Conservation (phyloP, 2,797 vertebrate genomes). For the Gymnocypris eckloni region DNA sequence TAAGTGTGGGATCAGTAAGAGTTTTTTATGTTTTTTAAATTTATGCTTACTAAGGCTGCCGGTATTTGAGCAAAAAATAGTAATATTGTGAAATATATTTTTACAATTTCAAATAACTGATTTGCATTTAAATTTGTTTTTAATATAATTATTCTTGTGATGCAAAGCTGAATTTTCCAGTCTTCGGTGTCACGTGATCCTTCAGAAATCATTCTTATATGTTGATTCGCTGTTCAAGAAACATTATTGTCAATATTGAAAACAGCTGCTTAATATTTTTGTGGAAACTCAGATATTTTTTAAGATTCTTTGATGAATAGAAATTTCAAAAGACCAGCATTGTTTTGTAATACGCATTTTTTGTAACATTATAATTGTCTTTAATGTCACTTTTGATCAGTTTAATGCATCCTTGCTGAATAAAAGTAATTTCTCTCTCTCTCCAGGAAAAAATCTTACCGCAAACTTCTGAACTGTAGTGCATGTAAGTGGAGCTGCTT, state of each 20-base stretch:
- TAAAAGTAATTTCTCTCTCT: neutral
- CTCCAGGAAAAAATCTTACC: neutral
- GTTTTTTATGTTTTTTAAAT: neutral
- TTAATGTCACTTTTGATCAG: neutral
- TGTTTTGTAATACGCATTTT: neutral
- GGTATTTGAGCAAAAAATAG: neutral
- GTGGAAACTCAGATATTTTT: neutral
- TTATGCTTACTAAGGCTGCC: neutral
- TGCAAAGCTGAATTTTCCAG: neutral
- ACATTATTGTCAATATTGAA: neutral
- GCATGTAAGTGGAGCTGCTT: conserved; percentile 24
- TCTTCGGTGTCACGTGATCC: neutral
- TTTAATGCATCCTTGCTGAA: neutral
- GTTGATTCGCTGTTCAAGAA: neutral
- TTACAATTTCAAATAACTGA: neutral
- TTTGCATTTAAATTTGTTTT: neutral
- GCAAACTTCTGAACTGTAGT: neutral
- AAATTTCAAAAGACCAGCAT: neutral
- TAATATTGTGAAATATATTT: neutral
- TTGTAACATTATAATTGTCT: neutral
- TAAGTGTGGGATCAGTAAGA: neutral
- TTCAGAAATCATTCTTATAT: neutral
- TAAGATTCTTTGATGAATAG: neutral
- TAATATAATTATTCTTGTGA: neutral
- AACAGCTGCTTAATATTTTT: neutral